Percentiles rank a stretch among this genome's conserved stretches.
These are phyloP conservation scores for Xenopus laevis DNA, from an alignment of 2,113 vertebrate species.

Conservation along the genomic window DNA sequence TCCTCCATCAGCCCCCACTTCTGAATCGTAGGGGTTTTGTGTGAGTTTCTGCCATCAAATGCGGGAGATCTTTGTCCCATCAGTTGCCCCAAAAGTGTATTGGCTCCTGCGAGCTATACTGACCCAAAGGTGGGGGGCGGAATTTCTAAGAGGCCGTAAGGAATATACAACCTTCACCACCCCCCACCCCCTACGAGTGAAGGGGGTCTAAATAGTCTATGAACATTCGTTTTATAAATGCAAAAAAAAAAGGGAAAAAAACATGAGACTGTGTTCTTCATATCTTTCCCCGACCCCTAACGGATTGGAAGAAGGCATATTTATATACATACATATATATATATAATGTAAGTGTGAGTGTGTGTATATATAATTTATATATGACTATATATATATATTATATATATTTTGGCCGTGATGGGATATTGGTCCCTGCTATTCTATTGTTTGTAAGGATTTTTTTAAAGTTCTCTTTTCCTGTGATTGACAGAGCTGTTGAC, in stretches of 20 bases:
- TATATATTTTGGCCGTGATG: conserved; percentile 46
- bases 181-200: background rate
- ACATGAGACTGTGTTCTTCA: conserved; percentile 4
- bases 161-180: conserved; percentile 2
- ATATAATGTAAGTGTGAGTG: conserved; percentile 24
- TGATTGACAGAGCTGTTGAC: conserved; percentile 19
- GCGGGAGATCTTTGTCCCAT: conserved; percentile 67
- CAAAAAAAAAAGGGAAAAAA: conserved; percentile 14
- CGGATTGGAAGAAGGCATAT: conserved; percentile 43
- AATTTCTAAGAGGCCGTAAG: conserved; percentile 19
- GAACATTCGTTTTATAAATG: conserved; percentile 28
- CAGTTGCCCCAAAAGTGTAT: conserved; percentile 66
- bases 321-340: conserved; percentile 42
- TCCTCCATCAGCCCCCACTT: conserved; percentile 27
- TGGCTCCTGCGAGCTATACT: conserved; percentile 26
- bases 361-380: conserved; percentile 44
- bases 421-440: conserved; percentile 45
- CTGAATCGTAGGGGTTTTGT: conserved; percentile 35
- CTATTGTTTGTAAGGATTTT: conserved; percentile 46
- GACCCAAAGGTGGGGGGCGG: conserved; percentile 15
- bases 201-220: conserved; percentile 21
- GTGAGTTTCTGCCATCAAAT: conserved; percentile 60
- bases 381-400: conserved; percentile 43
- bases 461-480: conserved; percentile 25
- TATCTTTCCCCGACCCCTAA: conserved; percentile 17